Evolutionary conservation across 1,140 invertebrate species (phyloP), one percentile per base, ranked within the genome.

Genomic region (Drosophila eugracilis): DNA sequence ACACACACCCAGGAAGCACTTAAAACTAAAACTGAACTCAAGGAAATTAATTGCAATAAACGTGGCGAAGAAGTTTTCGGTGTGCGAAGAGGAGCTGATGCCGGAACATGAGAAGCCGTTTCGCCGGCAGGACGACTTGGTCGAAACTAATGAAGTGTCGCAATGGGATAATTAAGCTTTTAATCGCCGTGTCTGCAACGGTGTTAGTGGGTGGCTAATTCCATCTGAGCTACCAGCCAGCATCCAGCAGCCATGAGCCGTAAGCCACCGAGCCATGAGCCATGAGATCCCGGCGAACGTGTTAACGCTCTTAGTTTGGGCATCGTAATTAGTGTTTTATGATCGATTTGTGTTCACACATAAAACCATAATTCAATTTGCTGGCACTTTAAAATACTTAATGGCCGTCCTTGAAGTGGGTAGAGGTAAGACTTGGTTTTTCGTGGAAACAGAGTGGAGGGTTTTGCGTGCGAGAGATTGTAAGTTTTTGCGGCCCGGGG

Each of bases 31-130:
- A 75, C 79, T 74, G 69, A 84, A 80, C 79, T 84, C 59, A 75
- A 86, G 83, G 79, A 85, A 85, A 86, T 85, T 85, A 86, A 85
- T 85, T 85, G 81, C 81, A 81, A 86, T 88, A 86, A 86, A 86
- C 73, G 81, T 85, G 77, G 83, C 50, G 30, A 58, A 42, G 62
- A 58, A 81, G 60, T 44, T 69, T 54, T 63, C 28, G 57, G 28
- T 21, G 41, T 15, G 22, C 49, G 42, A 36, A 17, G 17, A 42
- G 44, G 57, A 39, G 45, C 19, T 41, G 45, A 21, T 14, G 22
- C 24, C 2, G 57, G 24, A 50, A 60, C 32, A 50, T 32, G 37
- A 75, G 30, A 36, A 34, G 48, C 41, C 45, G 17, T 30, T 44
- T 55, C 50, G 75, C 62, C 73, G 59, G 42, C 65, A 69, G 62